These are phyloP conservation scores for Anser brachyrhynchus DNA, from an alignment of 2,113 vertebrate species.

Conservation along the genomic window DNA sequence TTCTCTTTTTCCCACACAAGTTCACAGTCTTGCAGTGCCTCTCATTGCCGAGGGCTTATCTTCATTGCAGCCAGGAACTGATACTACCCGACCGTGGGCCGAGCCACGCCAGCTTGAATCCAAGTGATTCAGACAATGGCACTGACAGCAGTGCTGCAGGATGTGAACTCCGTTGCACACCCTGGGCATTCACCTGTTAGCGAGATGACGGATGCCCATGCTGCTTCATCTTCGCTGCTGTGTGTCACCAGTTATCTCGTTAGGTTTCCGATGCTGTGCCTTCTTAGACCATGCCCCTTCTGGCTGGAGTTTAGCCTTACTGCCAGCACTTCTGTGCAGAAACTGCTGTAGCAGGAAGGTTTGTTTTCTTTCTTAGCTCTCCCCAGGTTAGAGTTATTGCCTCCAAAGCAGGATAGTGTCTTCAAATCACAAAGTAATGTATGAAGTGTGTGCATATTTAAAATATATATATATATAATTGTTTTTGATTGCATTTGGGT, in stretches of 20 bases:
- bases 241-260: neutral
- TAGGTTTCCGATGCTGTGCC: neutral
- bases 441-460: neutral
- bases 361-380: neutral
- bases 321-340: neutral
- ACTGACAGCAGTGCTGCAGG: neutral
- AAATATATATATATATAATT: neutral
- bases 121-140: neutral
- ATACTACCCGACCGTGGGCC: neutral
- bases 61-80: neutral
- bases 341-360: neutral
- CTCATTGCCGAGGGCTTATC: neutral
- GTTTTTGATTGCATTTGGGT: neutral
- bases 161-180: neutral
- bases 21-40: neutral
- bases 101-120: neutral
- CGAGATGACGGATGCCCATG: neutral
- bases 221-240: neutral
- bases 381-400: neutral
- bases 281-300: accelerated
- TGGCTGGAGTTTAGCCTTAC: neutral
- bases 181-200: neutral
- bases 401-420: neutral
- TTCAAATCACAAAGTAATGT: neutral
- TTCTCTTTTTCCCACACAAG: neutral